phyloP scores from a whole-genome alignment of 2,113 vertebrate genomes.

The Corythoichthys haematopterus region DNA sequence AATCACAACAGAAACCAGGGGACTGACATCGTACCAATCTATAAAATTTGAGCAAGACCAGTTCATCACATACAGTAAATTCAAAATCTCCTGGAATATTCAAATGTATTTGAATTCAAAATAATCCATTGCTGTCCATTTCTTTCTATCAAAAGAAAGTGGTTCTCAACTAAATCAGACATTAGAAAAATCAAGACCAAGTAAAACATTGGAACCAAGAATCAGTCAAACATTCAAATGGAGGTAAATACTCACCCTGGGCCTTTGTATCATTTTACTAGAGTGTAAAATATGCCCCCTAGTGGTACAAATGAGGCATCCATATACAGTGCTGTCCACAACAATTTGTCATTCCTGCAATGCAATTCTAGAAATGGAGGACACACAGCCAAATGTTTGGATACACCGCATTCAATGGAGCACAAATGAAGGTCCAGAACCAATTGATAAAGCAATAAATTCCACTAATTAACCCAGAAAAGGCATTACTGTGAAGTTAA shows the following conservation, averaged over 20 bases:
- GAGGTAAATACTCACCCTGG: neutral
- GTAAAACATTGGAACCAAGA: neutral
- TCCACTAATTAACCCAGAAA: too few relatives aligned
- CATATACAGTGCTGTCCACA: neutral
- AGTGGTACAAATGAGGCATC: slow-evolving; percentile 17
- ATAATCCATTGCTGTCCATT: neutral
- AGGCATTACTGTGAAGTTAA: too few relatives aligned
- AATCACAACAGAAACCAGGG: neutral
- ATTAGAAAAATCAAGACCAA: neutral
- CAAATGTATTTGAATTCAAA: neutral
- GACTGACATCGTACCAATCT: neutral
- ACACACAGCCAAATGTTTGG: too few relatives aligned
- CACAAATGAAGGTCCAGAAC: too few relatives aligned
- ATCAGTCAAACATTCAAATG: neutral
- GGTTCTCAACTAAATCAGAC: neutral
- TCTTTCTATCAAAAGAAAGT: neutral
- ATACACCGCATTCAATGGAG: too few relatives aligned
- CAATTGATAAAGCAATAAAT: too few relatives aligned
- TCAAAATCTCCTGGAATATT: neutral
- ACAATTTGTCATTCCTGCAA: neutral
- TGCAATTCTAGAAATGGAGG: too few relatives aligned
- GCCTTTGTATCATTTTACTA: neutral
- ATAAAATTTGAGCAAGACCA: neutral
- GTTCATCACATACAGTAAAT: neutral
- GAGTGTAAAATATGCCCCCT: slow-evolving; percentile 7